phyloP scores from a whole-genome alignment of 92 coral and sea anemone species.

The Meandrina meandrites region DNA sequence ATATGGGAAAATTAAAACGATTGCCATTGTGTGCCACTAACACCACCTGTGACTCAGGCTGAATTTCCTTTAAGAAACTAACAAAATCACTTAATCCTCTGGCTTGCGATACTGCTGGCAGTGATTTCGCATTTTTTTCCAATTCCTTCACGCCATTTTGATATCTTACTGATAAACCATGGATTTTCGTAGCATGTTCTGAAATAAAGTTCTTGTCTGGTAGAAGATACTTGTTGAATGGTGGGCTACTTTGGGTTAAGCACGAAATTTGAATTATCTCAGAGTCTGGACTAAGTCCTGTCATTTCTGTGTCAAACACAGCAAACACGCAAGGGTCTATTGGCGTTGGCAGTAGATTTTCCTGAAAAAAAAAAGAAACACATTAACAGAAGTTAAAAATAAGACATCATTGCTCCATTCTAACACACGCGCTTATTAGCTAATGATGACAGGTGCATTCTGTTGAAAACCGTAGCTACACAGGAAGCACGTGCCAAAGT shows the following conservation, averaged over 20 bases:
- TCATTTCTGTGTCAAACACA: conserved; percentile 35
- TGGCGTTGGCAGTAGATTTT: neutral
- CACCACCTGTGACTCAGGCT: neutral
- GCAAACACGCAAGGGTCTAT: neutral
- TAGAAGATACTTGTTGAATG: neutral
- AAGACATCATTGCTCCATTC: too few relatives aligned
- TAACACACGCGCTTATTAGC: too few relatives aligned
- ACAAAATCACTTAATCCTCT: neutral
- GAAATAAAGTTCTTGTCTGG: neutral
- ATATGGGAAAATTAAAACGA: neutral
- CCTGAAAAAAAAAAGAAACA: too few relatives aligned
- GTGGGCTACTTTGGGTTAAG: neutral
- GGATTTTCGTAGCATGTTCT: neutral
- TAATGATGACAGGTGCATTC: too few relatives aligned
- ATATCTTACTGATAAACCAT: neutral
- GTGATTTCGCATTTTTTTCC: neutral
- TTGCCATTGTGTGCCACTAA: neutral
- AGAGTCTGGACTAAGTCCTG: conserved; percentile 20
- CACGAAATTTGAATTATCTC: conserved; percentile 36
- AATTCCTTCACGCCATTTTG: neutral
- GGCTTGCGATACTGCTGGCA: neutral
- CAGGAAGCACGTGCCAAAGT: too few relatives aligned
- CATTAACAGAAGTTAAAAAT: too few relatives aligned
- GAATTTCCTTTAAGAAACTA: neutral
- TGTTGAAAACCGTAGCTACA: too few relatives aligned